A percentile compares a stretch with the other conserved stretches of the same genome.
Conservation (phyloP, 2,888 invertebrate genomes). For the Ceriagrion tenellum region DNA sequence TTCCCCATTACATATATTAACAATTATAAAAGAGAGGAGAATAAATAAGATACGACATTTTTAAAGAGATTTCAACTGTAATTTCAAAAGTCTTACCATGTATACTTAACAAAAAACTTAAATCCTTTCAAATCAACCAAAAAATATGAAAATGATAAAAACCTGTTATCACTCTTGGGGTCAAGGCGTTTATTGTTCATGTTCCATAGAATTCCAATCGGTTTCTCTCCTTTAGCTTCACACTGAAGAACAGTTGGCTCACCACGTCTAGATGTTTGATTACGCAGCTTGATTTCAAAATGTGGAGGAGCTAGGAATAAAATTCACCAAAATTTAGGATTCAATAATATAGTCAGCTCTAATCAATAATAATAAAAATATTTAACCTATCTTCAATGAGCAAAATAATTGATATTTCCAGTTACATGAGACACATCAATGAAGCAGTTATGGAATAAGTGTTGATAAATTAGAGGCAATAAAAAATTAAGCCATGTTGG, state of each 20-base stretch:
- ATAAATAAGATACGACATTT: too few species aligned
- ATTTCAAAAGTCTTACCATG: too few species aligned
- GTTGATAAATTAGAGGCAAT: too few species aligned
- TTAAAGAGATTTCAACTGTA: too few species aligned
- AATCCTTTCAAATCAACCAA: background rate
- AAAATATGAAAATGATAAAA: background rate
- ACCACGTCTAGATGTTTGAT: conserved; percentile 93
- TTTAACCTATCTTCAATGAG: background rate
- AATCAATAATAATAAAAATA: background rate
- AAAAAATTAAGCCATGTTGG: too few species aligned
- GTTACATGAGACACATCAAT: background rate
- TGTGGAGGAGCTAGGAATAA: conserved; percentile 89
- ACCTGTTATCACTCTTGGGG: conserved; percentile 89
- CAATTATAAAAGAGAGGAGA: too few species aligned
- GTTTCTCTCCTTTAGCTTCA: conserved; percentile 96
- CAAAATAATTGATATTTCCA: background rate
- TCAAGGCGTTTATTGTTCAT: conserved; percentile 96
- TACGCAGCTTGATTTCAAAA: conserved; percentile 94
- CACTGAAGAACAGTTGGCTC: conserved; percentile 95
- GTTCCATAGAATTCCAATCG: conserved; percentile 96
- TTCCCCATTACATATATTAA: too few species aligned
- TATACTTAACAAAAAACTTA: too few species aligned
- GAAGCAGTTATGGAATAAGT: too few species aligned
- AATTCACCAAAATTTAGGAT: conserved; percentile 51
- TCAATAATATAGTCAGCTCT: background rate